These are phyloP conservation scores for Amblyjoppa proteus DNA, from an alignment of 2,888 invertebrate species.

Conservation along the genomic window DNA sequence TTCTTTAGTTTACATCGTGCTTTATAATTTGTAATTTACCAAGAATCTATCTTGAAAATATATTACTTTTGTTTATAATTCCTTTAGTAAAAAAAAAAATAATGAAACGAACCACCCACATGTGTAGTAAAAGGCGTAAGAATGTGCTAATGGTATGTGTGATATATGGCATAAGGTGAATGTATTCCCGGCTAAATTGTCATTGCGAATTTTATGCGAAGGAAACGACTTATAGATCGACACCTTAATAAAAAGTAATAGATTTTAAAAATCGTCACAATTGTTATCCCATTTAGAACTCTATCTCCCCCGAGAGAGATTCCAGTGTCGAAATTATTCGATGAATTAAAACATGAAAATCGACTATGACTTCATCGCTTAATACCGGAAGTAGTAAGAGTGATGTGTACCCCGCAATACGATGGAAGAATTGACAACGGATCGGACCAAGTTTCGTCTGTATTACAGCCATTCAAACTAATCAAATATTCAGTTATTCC, in stretches of 20 bases:
- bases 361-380: background rate
- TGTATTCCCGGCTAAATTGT: constrained; percentile 53
- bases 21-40: constrained; percentile 45
- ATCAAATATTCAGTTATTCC: constrained; percentile 13
- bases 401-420: background rate
- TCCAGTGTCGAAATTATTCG: background rate
- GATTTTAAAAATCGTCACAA: constrained; percentile 21
- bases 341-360: background rate
- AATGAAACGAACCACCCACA: constrained; percentile 10
- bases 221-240: constrained; percentile 49
- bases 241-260: constrained; percentile 62
- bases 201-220: constrained; percentile 57
- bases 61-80: constrained; percentile 14
- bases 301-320: background rate
- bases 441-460: background rate
- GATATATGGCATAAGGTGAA: constrained; percentile 37
- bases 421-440: background rate
- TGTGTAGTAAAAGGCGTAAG: constrained; percentile 35
- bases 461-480: background rate
- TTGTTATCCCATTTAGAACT: background rate
- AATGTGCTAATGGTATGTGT: constrained; percentile 54
- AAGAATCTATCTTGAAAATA: constrained; percentile 33
- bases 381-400: background rate
- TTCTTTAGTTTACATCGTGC: constrained; percentile 33
- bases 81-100: constrained; percentile 34